phyloP scores from a whole-genome alignment of 2,888 invertebrate genomes.

The Brachypalpus laphriformis region DNA sequence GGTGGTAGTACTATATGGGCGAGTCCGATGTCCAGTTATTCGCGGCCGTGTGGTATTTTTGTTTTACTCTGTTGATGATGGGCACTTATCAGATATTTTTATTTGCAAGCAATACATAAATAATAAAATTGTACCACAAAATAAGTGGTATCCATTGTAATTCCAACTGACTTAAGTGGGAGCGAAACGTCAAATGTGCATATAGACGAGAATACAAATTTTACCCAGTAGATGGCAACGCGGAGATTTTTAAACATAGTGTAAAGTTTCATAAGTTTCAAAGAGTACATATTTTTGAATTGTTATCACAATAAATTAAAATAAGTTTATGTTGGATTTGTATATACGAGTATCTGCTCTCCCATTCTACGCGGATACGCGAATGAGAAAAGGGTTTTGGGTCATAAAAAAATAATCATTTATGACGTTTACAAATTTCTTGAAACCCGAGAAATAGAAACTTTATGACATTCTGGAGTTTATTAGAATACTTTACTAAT shows the following conservation, averaged over 20 bases:
- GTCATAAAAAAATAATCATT: too few species aligned
- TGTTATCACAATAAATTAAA: too few species aligned
- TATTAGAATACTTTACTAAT: too few species aligned
- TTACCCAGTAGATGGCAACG: not conserved
- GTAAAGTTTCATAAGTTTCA: too few species aligned
- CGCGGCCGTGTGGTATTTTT: not conserved
- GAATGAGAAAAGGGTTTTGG: too few species aligned
- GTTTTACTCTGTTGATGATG: not conserved
- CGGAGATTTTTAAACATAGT: not conserved
- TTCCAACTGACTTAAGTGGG: slow-evolving; percentile 35
- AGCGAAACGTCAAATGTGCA: slow-evolving; percentile 40
- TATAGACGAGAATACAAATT: not conserved
- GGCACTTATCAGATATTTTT: not conserved
- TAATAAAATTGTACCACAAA: slow-evolving; percentile 21
- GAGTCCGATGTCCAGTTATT: not conserved
- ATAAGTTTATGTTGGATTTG: too few species aligned
- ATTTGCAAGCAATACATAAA: slow-evolving; percentile 22
- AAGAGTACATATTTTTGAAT: too few species aligned
- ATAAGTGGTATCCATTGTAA: slow-evolving; percentile 46
- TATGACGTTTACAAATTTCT: too few species aligned
- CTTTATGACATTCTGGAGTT: too few species aligned
- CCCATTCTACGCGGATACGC: too few species aligned
- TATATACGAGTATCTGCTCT: too few species aligned
- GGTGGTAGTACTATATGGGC: not conserved
- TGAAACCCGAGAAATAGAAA: too few species aligned